Evolutionary conservation across 2,113 vertebrate genomes (phyloP).

Genomic region (Cinclus cinclus): DNA sequence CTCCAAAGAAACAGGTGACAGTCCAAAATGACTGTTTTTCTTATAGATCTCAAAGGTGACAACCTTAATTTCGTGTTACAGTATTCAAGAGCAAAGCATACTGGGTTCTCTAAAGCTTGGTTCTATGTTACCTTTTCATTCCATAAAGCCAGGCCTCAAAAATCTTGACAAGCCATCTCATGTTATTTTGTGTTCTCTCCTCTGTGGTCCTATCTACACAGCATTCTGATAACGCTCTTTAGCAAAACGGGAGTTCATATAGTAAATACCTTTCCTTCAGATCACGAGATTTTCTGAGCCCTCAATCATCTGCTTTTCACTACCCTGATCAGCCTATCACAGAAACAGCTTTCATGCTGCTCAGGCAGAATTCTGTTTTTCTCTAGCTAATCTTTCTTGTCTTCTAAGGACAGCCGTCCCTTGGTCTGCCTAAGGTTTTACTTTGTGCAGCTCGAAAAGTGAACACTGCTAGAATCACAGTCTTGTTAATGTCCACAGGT

Average conservation of each 20-base stretch:
- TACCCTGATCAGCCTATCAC: neutral
- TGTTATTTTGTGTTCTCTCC: neutral
- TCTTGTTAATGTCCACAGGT: neutral
- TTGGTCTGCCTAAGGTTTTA: neutral
- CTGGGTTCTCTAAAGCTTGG: neutral
- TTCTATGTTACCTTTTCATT: neutral
- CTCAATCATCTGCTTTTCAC: slow-evolving; percentile 26
- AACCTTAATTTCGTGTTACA: neutral
- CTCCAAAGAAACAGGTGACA: neutral
- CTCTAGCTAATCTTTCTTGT: neutral
- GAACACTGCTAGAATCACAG: neutral
- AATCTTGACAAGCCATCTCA: neutral
- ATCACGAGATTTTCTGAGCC: neutral
- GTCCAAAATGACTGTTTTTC: neutral
- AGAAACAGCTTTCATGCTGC: neutral
- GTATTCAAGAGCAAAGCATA: neutral
- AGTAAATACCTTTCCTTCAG: slow-evolving; percentile 22
- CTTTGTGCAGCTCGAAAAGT: neutral
- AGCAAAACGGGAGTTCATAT: neutral
- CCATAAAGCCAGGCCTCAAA: neutral
- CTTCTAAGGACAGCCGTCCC: neutral
- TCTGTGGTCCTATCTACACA: neutral
- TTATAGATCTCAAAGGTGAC: neutral
- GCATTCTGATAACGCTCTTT: neutral
- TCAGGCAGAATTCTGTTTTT: slow-evolving; percentile 2